These are phyloP conservation scores for Mizuhopecten yessoensis DNA, from an alignment of 1,140 invertebrate species.

Conservation along the genomic window DNA sequence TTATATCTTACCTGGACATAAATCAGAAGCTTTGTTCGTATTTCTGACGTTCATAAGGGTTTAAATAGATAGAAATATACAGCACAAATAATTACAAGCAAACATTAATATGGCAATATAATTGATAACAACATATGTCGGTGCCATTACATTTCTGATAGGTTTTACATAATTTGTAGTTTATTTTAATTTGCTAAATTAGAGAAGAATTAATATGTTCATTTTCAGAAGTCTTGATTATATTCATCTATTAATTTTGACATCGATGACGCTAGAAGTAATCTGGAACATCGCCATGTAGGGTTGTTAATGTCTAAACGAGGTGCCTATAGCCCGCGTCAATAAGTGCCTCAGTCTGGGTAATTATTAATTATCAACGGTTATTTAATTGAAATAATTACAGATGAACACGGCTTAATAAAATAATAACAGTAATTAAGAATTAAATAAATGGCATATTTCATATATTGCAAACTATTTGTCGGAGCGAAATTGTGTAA, in stretches of 20 bases:
- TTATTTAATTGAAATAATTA: slow-evolving; percentile 24
- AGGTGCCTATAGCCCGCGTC: too few relatives aligned
- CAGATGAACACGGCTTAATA: not conserved
- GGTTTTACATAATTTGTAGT: not conserved
- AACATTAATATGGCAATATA: not conserved
- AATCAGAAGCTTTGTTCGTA: not conserved
- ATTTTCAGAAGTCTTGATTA: not conserved
- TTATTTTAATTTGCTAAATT: not conserved
- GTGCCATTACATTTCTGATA: not conserved
- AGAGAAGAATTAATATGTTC: not conserved
- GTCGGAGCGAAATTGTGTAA: not conserved
- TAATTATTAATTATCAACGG: slow-evolving; percentile 10
- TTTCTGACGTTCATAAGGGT: not conserved
- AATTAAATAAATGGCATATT: slow-evolving; percentile 23
- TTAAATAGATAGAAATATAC: not conserved
- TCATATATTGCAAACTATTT: not conserved
- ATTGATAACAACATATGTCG: not conserved
- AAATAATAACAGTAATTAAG: not conserved
- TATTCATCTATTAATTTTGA: not conserved
- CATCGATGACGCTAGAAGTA: slow-evolving; percentile 9
- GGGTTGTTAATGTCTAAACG: not conserved
- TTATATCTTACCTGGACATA: not conserved
- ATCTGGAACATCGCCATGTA: not conserved
- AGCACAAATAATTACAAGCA: not conserved
- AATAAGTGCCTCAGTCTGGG: not conserved